phyloP scores from a whole-genome alignment of 2,888 invertebrate genomes.

The Amphipyra berbera region DNA sequence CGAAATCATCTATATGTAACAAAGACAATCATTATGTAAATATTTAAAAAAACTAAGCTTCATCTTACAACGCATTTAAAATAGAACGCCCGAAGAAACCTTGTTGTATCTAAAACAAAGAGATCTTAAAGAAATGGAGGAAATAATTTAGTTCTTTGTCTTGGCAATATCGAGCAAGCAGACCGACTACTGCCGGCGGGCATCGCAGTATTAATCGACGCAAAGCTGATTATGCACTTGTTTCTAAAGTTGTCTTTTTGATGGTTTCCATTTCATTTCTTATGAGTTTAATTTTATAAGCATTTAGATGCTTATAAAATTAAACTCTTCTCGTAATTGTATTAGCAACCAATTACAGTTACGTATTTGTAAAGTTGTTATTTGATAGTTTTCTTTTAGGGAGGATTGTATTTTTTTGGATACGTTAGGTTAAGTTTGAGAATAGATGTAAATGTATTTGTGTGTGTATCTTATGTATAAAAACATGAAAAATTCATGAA shows the following conservation, averaged over 20 bases:
- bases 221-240: conserved; percentile 86
- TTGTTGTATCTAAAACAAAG: conserved; percentile 80
- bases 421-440: too few relatives aligned
- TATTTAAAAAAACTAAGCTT: conserved; percentile 33
- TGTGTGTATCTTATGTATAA: too few relatives aligned
- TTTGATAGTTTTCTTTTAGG: not conserved
- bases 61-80: conserved; percentile 38
- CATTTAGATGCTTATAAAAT: too few relatives aligned
- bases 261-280: conserved; percentile 72
- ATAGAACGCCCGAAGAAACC: conserved; percentile 52
- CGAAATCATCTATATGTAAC: not conserved
- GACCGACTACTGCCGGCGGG: conserved; percentile 71
- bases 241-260: conserved; percentile 75
- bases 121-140: conserved; percentile 80
- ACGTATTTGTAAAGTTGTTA: not conserved
- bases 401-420: too few relatives aligned
- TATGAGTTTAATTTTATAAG: conserved; percentile 58
- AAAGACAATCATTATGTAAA: conserved; percentile 2
- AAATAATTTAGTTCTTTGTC: conserved; percentile 88
- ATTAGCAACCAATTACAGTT: not conserved
- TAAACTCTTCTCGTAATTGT: conserved; percentile 16
- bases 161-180: conserved; percentile 81
- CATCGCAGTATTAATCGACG: conserved; percentile 86
- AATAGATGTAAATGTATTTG: too few relatives aligned
- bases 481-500: too few relatives aligned